Evolutionary conservation across 2,797 vertebrate genomes (phyloP), one percentile per base, ranked within the genome.

Genomic region (Mustela erminea): DNA sequence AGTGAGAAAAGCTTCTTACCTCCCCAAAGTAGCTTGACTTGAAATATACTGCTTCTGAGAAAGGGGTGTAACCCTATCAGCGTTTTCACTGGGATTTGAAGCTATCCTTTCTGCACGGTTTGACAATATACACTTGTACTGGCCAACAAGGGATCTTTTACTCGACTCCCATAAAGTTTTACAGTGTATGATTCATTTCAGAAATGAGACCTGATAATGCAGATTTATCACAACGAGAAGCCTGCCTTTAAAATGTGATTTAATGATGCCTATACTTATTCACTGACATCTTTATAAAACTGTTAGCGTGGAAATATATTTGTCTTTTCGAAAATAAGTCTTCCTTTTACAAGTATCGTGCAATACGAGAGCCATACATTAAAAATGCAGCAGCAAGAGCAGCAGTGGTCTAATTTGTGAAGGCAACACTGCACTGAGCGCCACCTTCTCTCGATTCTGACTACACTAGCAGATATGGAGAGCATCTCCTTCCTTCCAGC

Each of bases 281-380:
- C 94, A 68, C 95, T 98, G 96, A 97, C 90, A 98, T 96, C 95
- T 98, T 97, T 97, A 98, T 96, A 98, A 98, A 98, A 95, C 87
- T 96, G 85, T 81, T 96, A 97, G 91, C 70, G 52, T 95, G 70
- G 96, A 98, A 97, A 97, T 93, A 77, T 68, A 98, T 97, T 97
- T 97, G 89, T 96, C 58, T 32, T 58, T 96, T 95, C 0, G n/a
- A 90, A 90, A 92, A 95, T 90, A 98, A 98, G 49, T 84, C 46
- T 46, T 97, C 82, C 84, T 97, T 98, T 98, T 88, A 96, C n/a
- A 98, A 84, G 68, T 32, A 93, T 49, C 3, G 0, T 58, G 58
- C 6, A 90, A 80, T 32, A 85, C 23, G 54, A 97, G 70, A 93
- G 60, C 58, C 77, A 46, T 41, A 60, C 72, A 85, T 82, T 95